Percentiles rank a stretch among this genome's conserved stretches.
These are phyloP conservation scores for Dicentrarchus labrax DNA, from an alignment of 2,113 vertebrate species.

Conservation along the genomic window DNA sequence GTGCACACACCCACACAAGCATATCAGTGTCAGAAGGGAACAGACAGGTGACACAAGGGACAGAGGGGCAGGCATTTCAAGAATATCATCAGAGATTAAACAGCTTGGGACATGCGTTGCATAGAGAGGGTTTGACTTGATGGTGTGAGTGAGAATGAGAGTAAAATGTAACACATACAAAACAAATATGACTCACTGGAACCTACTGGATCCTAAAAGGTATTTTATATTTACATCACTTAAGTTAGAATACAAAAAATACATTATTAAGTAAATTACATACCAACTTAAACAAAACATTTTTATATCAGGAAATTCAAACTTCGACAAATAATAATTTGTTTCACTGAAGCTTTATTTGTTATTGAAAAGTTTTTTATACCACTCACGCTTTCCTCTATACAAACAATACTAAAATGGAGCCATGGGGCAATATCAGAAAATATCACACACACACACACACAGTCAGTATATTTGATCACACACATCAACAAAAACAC, in stretches of 20 bases:
- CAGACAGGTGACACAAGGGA: constrained; percentile 13
- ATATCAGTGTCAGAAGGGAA: not conserved
- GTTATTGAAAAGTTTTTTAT: constrained; percentile 16
- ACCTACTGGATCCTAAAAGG: not conserved
- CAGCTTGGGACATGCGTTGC: constrained; percentile 30
- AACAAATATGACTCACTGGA: not conserved
- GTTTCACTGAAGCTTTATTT: constrained; percentile 66
- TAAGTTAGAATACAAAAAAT: not conserved
- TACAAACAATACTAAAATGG: constrained; percentile 52
- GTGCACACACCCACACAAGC: constrained; percentile 1
- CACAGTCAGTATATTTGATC: constrained; percentile 30
- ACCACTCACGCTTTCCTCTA: constrained; percentile 16
- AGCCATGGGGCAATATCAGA: not conserved
- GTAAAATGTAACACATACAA: not conserved
- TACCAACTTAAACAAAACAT: not conserved
- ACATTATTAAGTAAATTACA: not conserved
- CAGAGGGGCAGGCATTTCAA: not conserved
- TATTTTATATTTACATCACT: not conserved
- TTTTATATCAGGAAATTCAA: not conserved
- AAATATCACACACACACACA: constrained; percentile 8
- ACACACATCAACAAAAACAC: constrained; percentile 18
- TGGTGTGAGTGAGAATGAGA: not conserved
- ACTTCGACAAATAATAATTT: not conserved
- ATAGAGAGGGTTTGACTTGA: constrained; percentile 6
- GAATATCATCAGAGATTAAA: constrained; percentile 28